Evolutionary conservation across 2,113 vertebrate species (phyloP).

Genomic region (Malurus melanocephalus): DNA sequence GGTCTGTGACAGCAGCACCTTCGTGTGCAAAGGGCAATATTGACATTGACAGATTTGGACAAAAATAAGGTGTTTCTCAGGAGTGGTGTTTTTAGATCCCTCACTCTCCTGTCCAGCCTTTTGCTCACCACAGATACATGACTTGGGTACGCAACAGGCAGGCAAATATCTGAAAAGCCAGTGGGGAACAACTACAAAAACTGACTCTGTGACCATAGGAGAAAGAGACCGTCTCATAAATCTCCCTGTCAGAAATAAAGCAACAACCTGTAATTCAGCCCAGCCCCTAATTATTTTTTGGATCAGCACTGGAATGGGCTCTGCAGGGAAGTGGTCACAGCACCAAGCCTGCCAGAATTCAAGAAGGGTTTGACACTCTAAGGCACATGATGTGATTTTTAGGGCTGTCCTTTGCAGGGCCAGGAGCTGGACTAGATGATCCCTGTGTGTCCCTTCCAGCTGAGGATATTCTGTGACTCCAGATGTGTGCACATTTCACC

Average conservation of each 20-base stretch:
- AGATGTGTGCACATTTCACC: background rate
- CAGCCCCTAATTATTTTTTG: background rate
- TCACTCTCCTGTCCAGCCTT: background rate
- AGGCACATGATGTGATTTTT: background rate
- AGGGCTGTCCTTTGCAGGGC: background rate
- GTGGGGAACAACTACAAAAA: background rate
- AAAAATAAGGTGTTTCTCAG: background rate
- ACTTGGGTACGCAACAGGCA: background rate
- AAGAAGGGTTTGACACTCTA: background rate
- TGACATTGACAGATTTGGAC: background rate
- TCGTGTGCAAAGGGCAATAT: rapidly evolving
- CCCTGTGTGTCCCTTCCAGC: background rate
- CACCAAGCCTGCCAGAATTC: background rate
- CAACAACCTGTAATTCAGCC: background rate
- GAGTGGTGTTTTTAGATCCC: background rate
- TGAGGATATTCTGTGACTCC: background rate
- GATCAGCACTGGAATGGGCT: background rate
- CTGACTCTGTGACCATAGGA: background rate
- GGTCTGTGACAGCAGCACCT: background rate
- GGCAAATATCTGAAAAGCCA: background rate
- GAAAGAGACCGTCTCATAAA: background rate
- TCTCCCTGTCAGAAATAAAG: background rate
- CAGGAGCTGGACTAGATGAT: background rate
- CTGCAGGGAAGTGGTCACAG: background rate
- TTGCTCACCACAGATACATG: background rate